Conservation (phyloP, 2,113 vertebrate genomes). For the Paradoxurus hermaphroditus region DNA sequence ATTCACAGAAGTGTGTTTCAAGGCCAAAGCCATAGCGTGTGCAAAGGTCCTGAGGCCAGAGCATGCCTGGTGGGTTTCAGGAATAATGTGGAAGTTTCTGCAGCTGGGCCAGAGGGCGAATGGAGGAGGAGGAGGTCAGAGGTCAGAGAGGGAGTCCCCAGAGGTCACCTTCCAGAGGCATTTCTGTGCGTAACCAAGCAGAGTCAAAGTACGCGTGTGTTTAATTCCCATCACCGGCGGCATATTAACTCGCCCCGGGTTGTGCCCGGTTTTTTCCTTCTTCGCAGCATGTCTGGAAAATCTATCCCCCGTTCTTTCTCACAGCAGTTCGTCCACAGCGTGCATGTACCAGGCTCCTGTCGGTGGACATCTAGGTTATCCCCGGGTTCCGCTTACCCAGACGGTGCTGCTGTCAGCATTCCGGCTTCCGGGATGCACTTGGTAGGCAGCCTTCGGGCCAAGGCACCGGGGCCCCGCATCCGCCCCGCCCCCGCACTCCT, state of each 20-base stretch:
- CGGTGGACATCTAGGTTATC: background rate
- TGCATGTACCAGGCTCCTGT: background rate
- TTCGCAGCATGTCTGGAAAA: background rate
- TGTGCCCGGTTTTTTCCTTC: background rate
- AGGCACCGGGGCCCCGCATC: too few relatives aligned
- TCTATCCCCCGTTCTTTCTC: background rate
- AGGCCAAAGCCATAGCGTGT: background rate
- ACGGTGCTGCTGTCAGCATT: background rate
- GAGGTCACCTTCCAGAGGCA: background rate
- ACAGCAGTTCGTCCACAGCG: background rate
- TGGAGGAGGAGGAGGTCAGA: background rate
- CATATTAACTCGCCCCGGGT: background rate
- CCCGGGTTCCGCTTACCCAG: background rate
- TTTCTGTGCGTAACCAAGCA: background rate
- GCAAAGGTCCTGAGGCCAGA: background rate
- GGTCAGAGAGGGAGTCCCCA: background rate
- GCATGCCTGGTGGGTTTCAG: background rate
- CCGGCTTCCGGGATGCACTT: background rate
- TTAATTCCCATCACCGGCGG: background rate
- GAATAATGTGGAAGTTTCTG: background rate
- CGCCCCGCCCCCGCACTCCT: fast-evolving
- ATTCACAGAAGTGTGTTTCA: background rate
- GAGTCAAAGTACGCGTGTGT: background rate
- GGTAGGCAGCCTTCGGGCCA: background rate
- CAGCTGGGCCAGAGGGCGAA: background rate